Evolutionary conservation across 2,113 vertebrate genomes (phyloP), one percentile per base, ranked within the genome.

Genomic region (Anhinga anhinga): DNA sequence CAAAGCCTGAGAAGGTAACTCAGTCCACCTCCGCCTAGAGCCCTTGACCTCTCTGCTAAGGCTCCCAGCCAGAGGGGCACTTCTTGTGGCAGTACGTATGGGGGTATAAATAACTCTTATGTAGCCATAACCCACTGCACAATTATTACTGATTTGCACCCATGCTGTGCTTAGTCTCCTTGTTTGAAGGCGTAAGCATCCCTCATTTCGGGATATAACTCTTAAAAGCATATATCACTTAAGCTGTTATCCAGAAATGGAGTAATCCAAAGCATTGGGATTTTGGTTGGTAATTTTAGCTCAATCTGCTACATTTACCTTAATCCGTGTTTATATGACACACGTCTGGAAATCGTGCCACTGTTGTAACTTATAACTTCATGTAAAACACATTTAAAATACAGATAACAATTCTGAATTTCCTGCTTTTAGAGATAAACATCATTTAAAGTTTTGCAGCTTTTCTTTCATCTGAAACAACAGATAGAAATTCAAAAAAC

Each of bases 1-100:
- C 91, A 95, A 70, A 95, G 83, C 58, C 83, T 23, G 50, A 85
- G 92, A 79, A 89, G 62, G 53, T 82, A 96, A 73, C 83, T 84
- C 61, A 30, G 70, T 29, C 73, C 82, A 32, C 71, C 45, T 92
- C 49, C 7, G 13, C 67, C 82, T 82, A 13, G 62, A 95, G 62
- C 85, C 86, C 2, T 13, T 93, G 94, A 82, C 69, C 83, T 80
- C 40, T 72, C 62, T 73, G 84, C 89, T 88, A 22, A 87, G 81
- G 72, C 78, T 87, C 42, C 66, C 84, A 86, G 9, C 30, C 72
- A 73, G 74, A 84, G 38, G 36, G 49, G 55, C 44, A 61, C 56
- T 87, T 38, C 61, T 79, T 56, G 77, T 82, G 65, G 32, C 8
- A 5, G 47, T 36, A 22, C 22, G 8, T 17, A 18, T 8, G 10